Percentiles rank a stretch among this genome's conserved stretches.
These are phyloP conservation scores for Coranthus polyacanthus DNA, from an alignment of 2,797 vertebrate genomes.

Conservation along the genomic window DNA sequence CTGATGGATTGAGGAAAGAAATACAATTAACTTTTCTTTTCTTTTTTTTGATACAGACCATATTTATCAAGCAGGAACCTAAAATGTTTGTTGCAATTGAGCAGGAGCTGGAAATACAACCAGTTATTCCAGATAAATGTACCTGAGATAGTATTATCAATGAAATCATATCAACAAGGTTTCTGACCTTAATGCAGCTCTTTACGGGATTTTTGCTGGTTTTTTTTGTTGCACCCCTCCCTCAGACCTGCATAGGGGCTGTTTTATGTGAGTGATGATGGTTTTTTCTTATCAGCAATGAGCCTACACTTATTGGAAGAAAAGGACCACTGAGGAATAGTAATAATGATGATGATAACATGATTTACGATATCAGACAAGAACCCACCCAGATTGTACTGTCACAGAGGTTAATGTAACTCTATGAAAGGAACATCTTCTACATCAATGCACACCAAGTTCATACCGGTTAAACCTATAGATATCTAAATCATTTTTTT, in stretches of 20 bases:
- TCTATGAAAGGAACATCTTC: conserved; percentile 60
- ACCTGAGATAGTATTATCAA: conserved; percentile 51
- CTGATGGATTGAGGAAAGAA: conserved; percentile 19
- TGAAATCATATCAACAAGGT: conserved; percentile 26
- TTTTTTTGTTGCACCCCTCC: conserved; percentile 33
- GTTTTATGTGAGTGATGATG: conserved; percentile 47
- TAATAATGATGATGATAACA: conserved; percentile 60
- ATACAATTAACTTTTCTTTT: conserved; percentile 14
- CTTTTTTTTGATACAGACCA: conserved; percentile 21
- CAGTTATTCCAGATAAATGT: conserved; percentile 55
- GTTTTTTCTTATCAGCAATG: conserved; percentile 50
- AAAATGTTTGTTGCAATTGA: conserved; percentile 85
- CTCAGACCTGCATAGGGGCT: conserved; percentile 38
- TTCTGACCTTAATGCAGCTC: conserved; percentile 50
- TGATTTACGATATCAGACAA: conserved; percentile 36
- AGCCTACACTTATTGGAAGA: conserved; percentile 40
- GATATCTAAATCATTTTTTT: conserved; percentile 16
- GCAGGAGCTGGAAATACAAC: conserved; percentile 68
- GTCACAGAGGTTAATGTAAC: conserved; percentile 52
- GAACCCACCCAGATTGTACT: conserved; percentile 30
- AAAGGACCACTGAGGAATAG: conserved; percentile 26
- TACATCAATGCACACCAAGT: conserved; percentile 13
- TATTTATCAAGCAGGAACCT: conserved; percentile 33
- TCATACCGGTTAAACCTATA: conserved; percentile 25
- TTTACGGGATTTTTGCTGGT: conserved; percentile 43